These are phyloP conservation scores for Callyntrura guangdongensis DNA, from an alignment of 2,888 invertebrate genomes.

Conservation along the genomic window DNA sequence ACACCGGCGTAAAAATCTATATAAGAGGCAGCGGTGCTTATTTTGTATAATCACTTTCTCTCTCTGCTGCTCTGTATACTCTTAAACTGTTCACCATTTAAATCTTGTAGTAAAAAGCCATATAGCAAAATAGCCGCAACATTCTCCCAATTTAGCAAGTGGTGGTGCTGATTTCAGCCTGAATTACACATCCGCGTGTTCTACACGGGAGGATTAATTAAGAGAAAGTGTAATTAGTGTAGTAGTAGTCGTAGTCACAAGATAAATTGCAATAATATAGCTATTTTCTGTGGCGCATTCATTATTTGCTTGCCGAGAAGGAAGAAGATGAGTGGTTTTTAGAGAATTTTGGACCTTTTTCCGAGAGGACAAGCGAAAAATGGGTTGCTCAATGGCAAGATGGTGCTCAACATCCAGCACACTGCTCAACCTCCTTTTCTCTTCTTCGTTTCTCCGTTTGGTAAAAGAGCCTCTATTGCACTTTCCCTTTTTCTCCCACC, in stretches of 20 bases:
- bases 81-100: slow-evolving; percentile 15
- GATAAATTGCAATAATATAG: slow-evolving; percentile 30
- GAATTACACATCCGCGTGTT: neutral
- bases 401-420: slow-evolving; percentile 74
- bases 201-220: neutral
- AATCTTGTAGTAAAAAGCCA: slow-evolving; percentile 9
- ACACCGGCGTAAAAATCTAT: no score
- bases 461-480: no score
- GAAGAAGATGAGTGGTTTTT: no score
- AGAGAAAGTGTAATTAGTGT: slow-evolving; percentile 58
- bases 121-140: neutral
- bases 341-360: no score
- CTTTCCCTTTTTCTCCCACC: no score
- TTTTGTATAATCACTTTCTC: no score
- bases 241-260: no score
- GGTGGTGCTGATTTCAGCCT: slow-evolving; percentile 14
- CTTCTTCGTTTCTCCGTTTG: no score
- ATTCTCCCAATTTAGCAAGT: neutral
- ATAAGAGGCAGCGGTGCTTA: no score
- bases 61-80: no score
- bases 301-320: no score
- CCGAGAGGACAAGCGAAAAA: slow-evolving; percentile 45
- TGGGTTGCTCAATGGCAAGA: slow-evolving; percentile 67
- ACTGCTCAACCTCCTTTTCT: slow-evolving; percentile 71
- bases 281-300: no score